These are phyloP conservation scores for Poecilobothrus nobilitatus DNA, from an alignment of 2,888 invertebrate genomes.

Conservation along the genomic window DNA sequence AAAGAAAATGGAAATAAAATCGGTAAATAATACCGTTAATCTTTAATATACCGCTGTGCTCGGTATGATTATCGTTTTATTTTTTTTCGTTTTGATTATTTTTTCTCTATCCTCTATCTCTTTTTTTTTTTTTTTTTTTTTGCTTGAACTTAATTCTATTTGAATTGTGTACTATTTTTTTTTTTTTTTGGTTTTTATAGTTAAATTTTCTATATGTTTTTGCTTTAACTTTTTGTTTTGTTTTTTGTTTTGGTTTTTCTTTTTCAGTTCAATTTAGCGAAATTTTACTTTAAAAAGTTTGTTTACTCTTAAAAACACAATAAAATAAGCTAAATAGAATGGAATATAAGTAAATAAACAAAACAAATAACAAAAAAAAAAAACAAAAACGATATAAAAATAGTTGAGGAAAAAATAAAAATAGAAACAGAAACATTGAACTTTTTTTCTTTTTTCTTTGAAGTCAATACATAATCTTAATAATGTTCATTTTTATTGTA, in stretches of 20 bases:
- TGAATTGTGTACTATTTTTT: neutral
- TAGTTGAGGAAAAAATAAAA: no score
- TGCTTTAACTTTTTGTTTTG: neutral
- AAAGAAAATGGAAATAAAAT: neutral
- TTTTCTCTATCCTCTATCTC: neutral
- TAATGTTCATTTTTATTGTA: no score
- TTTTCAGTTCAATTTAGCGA: constrained; percentile 2
- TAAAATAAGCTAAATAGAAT: no score
- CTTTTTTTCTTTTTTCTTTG: no score
- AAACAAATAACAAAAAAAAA: no score
- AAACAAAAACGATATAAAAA: no score
- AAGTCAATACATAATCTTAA: no score
- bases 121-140: neutral
- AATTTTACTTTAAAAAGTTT: neutral
- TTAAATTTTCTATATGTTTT: neutral
- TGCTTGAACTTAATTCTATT: neutral
- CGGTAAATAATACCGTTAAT: constrained; percentile 6
- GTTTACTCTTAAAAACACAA: neutral
- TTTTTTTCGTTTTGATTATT: neutral
- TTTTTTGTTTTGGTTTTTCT: neutral
- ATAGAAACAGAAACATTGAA: no score
- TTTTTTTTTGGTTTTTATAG: neutral
- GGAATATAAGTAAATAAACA: no score
- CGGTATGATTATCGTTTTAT: neutral
- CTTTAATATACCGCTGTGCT: constrained; percentile 4